Evolutionary conservation across 1,140 invertebrate genomes (phyloP), one percentile per base, ranked within the genome.

Genomic region (Nebria ingens): DNA sequence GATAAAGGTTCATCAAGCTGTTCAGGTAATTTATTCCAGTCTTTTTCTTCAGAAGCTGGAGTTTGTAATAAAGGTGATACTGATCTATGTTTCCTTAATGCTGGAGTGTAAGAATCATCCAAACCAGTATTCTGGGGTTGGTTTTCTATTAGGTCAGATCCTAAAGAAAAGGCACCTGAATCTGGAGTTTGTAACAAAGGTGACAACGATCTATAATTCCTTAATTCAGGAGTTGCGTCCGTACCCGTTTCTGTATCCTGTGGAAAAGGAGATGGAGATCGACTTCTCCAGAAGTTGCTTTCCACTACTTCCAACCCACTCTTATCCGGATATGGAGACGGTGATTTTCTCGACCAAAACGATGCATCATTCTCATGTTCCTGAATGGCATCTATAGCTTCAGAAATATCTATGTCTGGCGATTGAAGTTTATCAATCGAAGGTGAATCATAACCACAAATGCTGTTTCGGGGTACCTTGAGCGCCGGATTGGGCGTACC

Each of bases 401-500:
- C 40, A 4, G 40, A 4, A 17, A 45, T 45, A 45, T 45, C 17
- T 4, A 45, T 17, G 17, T 45, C 17, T 45, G 40, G 9, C 4
- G 40, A 9, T 12, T 4, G 4, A 4, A 45, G 17, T 3, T 45
- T 17, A 12, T 9, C 6, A 12, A 45, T 4, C 4, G 40, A 12
- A 4, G 40, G 40, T 45, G 40, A 12, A 17, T 45, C 40, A 12
- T 12, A 9, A 17, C 40, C 40, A 52, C 65, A 61, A 40, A 65
- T 57, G 34, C 65, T 65, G 19, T 65, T 62, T 58, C 63, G 59
- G 1, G 64, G 64, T 45, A 17, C 40, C 15, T 4, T 6, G 9
- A 45, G 17, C 6, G 6, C 3, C 4, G 9, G 15, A 17, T 6
- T 45, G 9, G 40, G 40, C 17, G 40, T 45, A 4, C 40, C 17